A percentile compares a stretch with the other conserved stretches of the same genome.
Conservation (phyloP, 2,113 vertebrate genomes). For the Platysteira castanea region DNA sequence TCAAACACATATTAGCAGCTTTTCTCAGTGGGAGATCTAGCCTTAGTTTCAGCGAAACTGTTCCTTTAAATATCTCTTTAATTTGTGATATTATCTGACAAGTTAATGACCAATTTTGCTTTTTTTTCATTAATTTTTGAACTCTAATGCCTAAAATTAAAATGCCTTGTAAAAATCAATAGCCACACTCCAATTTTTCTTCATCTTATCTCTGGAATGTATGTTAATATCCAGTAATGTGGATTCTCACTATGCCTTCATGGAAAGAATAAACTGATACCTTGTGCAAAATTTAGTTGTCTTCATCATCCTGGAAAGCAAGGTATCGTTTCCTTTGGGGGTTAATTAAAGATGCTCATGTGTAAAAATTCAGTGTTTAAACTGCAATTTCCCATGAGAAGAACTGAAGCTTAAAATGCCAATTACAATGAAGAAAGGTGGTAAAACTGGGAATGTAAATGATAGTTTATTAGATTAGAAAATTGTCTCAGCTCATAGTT, state of each 20-base stretch:
- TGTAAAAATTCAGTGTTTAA: slow-evolving; percentile 10
- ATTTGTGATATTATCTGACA: background rate
- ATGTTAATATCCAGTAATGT: background rate
- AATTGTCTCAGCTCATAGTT: background rate
- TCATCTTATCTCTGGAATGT: background rate
- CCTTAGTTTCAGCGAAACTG: background rate
- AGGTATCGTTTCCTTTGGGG: background rate
- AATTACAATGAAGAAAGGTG: background rate
- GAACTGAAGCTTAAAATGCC: background rate
- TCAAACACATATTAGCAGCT: background rate
- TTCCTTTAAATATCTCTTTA: background rate
- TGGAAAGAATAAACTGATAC: background rate
- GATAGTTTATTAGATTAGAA: background rate
- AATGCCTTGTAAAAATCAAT: background rate
- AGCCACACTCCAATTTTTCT: background rate
- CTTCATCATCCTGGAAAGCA: background rate
- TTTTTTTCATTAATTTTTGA: background rate
- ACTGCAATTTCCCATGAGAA: background rate
- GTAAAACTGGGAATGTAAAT: background rate
- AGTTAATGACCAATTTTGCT: background rate
- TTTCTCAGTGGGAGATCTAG: background rate
- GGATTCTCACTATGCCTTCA: background rate
- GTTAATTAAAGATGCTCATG: background rate
- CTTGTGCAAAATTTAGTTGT: background rate
- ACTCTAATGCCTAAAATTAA: background rate